These are phyloP conservation scores for Drosophila imparisetae DNA, from an alignment of 2,888 invertebrate genomes.

Conservation along the genomic window DNA sequence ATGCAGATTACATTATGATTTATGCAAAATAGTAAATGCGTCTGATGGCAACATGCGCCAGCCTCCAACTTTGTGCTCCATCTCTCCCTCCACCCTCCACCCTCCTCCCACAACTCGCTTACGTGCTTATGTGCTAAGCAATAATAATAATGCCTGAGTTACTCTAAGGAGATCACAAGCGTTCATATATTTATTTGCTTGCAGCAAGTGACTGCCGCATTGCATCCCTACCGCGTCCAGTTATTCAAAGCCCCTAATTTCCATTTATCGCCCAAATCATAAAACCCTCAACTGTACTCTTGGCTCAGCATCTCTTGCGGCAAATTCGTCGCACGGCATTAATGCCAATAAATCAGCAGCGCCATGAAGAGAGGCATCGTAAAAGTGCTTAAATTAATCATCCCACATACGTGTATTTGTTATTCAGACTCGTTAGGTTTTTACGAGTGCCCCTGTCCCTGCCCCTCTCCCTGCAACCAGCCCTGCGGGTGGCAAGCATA, in stretches of 20 bases:
- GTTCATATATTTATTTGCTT: neutral
- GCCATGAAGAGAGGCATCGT: constrained; percentile 83
- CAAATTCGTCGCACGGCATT: constrained; percentile 64
- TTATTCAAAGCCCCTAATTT: constrained; percentile 50
- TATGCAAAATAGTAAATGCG: constrained; percentile 84
- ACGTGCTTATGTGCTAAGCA: constrained; percentile 19
- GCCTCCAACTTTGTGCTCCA: constrained; percentile 31
- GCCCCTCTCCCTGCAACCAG: neutral
- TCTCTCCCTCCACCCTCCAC: neutral
- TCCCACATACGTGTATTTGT: constrained; percentile 83
- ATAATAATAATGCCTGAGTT: constrained; percentile 9
- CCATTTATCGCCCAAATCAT: constrained; percentile 26
- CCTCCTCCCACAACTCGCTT: constrained; percentile 1
- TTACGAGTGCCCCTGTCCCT: constrained; percentile 58
- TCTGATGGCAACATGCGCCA: constrained; percentile 83
- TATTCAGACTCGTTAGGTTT: constrained; percentile 72
- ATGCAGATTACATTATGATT: constrained; percentile 85
- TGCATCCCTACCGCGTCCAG: constrained; percentile 35
- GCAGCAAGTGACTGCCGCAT: constrained; percentile 16
- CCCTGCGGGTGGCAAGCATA: constrained; percentile 42
- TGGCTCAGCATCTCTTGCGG: constrained; percentile 23
- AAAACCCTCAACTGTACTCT: constrained; percentile 1
- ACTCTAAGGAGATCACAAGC: constrained; percentile 1
- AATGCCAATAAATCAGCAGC: constrained; percentile 83
- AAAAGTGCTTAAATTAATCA: constrained; percentile 85